Evolutionary conservation across 2,113 vertebrate genomes (phyloP).

Genomic region (Ceyx cyanopectus): DNA sequence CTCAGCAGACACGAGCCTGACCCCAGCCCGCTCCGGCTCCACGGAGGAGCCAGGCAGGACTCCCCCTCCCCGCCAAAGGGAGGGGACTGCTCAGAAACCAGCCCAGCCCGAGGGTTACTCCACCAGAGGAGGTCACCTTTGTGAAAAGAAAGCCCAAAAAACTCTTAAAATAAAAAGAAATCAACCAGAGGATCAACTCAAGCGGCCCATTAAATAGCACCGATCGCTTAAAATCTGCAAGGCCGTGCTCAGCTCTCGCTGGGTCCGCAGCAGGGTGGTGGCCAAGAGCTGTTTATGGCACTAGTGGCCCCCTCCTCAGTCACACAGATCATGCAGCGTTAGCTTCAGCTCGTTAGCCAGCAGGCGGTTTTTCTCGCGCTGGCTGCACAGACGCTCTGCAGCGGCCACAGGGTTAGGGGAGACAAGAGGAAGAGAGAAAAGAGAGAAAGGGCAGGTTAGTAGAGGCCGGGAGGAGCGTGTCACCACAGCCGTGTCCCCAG

Average conservation of each 20-base stretch:
- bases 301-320: constrained; percentile 77
- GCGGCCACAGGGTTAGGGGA: constrained; percentile 20
- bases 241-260: constrained; percentile 37
- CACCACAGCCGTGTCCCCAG: background rate
- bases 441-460: constrained; percentile 77
- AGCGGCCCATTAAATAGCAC: constrained; percentile 42
- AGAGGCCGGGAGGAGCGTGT: constrained; percentile 4
- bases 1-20: background rate
- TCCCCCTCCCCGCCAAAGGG: background rate
- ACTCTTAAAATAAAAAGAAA: background rate
- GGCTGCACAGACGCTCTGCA: constrained; percentile 81
- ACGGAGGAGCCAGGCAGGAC: background rate
- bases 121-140: background rate
- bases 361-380: constrained; percentile 82
- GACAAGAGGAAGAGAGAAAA: constrained; percentile 62
- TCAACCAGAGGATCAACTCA: background rate
- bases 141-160: background rate
- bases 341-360: constrained; percentile 83
- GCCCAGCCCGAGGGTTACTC: background rate
- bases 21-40: background rate
- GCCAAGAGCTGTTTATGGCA: constrained; percentile 38
- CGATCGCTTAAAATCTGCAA: constrained; percentile 14
- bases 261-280: constrained; percentile 64
- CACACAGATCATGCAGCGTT: constrained; percentile 84
- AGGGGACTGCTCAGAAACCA: background rate